Conservation (phyloP, 2,797 vertebrate genomes). For the Girardinus metallicus region DNA sequence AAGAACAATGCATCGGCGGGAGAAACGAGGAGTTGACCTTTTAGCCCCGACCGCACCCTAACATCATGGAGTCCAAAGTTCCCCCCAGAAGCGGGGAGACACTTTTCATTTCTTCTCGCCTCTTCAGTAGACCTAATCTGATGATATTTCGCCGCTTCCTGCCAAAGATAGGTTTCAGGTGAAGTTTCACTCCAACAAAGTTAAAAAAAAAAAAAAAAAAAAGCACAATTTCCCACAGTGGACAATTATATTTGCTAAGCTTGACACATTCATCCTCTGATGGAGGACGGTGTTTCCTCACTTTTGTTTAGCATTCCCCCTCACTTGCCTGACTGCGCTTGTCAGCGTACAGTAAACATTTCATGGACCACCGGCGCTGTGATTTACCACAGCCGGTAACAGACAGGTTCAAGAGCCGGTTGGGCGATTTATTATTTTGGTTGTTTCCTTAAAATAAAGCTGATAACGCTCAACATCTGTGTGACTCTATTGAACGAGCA, state of each 20-base stretch:
- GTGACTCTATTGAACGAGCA: neutral
- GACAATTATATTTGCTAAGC: constrained; percentile 8
- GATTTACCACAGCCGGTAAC: neutral
- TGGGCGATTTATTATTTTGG: constrained; percentile 1
- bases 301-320: constrained; percentile 8
- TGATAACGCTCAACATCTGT: neutral
- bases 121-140: constrained; percentile 23
- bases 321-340: constrained; percentile 7
- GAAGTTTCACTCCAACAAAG: neutral
- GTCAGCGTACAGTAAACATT: constrained; percentile 24
- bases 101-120: constrained; percentile 3
- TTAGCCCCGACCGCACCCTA: constrained; percentile 14
- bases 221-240: neutral
- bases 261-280: constrained; percentile 10
- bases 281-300: neutral
- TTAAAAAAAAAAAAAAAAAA: neutral
- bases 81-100: constrained; percentile 14
- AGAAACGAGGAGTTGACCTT: constrained; percentile 48
- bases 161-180: constrained; percentile 4
- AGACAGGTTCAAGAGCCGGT: constrained; percentile 5
- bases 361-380: constrained; percentile 15
- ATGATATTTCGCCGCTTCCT: constrained; percentile 43
- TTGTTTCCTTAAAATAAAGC: constrained; percentile 8
- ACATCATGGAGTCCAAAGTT: constrained; percentile 18
- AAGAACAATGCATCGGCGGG: constrained; percentile 35